These are phyloP conservation scores for Drosophila tropicalis DNA, from an alignment of 1,140 invertebrate genomes.

Conservation along the genomic window DNA sequence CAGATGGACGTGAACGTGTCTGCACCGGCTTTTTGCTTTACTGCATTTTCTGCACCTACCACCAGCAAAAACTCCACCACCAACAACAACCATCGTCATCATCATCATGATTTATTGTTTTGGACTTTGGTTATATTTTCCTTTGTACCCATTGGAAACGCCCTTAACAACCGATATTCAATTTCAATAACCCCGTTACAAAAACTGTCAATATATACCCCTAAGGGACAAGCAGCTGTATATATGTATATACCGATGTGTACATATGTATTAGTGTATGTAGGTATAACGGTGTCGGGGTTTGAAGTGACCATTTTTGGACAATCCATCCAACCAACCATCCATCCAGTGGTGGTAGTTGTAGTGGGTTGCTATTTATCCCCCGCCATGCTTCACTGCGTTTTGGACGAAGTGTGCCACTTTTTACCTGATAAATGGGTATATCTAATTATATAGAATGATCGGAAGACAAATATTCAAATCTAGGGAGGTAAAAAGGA, in stretches of 20 bases:
- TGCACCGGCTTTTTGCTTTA: conserved; percentile 18
- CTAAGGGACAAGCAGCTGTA: conserved; percentile 30
- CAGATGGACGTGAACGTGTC: not conserved
- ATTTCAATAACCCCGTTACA: conserved; percentile 34
- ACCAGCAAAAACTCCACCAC: conserved; percentile 20
- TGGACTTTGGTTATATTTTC: conserved; percentile 35
- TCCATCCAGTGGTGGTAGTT: not conserved
- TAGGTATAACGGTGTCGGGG: not conserved
- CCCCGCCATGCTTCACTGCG: not conserved
- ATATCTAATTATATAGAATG: not conserved
- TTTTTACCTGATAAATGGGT: not conserved
- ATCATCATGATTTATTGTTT: conserved; percentile 41
- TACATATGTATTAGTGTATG: conserved; percentile 3
- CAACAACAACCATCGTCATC: not conserved
- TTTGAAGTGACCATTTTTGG: conserved; percentile 7
- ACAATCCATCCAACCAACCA: not conserved
- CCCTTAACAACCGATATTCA: conserved; percentile 73
- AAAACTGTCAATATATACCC: conserved; percentile 27
- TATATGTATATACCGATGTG: conserved; percentile 26
- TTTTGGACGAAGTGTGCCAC: not conserved
- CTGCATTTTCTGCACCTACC: conserved; percentile 32
- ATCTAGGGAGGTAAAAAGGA: not conserved
- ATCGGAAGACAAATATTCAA: not conserved
- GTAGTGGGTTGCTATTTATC: not conserved
- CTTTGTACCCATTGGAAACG: conserved; percentile 50